Evolutionary conservation across 2,888 invertebrate species (phyloP).

Genomic region (Dynastes grantii): DNA sequence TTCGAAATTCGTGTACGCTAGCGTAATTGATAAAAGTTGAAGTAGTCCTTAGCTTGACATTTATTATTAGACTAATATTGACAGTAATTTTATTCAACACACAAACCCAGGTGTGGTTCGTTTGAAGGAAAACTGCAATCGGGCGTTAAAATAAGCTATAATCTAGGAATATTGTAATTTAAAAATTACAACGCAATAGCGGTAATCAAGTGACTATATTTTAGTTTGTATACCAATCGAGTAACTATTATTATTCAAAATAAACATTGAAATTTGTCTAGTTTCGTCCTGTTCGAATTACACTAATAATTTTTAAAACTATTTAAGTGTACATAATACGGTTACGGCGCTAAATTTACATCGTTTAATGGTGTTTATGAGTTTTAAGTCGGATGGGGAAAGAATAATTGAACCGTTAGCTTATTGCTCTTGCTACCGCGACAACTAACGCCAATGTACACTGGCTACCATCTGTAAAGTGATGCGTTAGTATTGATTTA

Average conservation of each 20-base stretch:
- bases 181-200: too few species aligned
- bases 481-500: conserved; percentile 45
- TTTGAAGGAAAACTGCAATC: conserved; percentile 22
- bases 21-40: conserved; percentile 35
- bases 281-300: conserved; percentile 13
- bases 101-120: conserved; percentile 33
- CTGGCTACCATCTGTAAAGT: conserved; percentile 46
- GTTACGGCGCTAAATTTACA: conserved; percentile 39
- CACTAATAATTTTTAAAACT: conserved; percentile 35
- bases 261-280: background rate
- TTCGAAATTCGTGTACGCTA: conserved; percentile 21
- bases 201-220: too few species aligned
- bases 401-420: conserved; percentile 45
- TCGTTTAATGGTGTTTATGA: conserved; percentile 43
- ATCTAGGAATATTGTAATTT: too few species aligned
- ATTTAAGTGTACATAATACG: conserved; percentile 32
- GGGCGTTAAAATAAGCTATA: conserved; percentile 18
- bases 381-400: conserved; percentile 43
- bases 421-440: conserved; percentile 40
- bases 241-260: background rate
- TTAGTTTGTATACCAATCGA: too few species aligned
- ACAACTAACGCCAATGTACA: conserved; percentile 43
- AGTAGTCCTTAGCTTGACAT: conserved; percentile 23
- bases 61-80: conserved; percentile 26
- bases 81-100: conserved; percentile 38